Evolutionary conservation across 2,888 invertebrate genomes (phyloP).

Genomic region (Tachina grossa): DNA sequence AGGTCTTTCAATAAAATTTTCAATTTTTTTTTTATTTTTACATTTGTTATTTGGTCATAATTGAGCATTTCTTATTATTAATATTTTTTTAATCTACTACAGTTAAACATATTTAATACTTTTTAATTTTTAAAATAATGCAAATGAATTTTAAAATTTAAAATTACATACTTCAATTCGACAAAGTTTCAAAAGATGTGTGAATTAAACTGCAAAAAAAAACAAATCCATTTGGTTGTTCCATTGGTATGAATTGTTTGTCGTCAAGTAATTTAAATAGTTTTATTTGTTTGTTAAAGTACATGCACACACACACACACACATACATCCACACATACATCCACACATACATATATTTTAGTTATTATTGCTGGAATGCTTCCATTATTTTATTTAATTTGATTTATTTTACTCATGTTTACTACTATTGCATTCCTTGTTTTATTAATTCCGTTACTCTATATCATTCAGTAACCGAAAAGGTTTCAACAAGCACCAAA

Average conservation of each 20-base stretch:
- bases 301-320: background rate
- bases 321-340: background rate
- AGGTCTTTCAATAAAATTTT: too few relatives aligned
- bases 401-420: constrained; percentile 65
- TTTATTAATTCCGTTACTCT: constrained; percentile 19
- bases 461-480: background rate
- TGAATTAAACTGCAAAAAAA: background rate
- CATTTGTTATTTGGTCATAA: too few relatives aligned
- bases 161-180: background rate
- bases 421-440: constrained; percentile 41
- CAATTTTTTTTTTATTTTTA: too few relatives aligned
- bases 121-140: background rate
- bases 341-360: background rate
- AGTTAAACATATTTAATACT: background rate
- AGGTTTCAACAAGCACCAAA: too few relatives aligned
- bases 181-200: background rate
- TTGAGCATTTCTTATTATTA: background rate
- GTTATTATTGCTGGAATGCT: constrained; percentile 36
- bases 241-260: constrained; percentile 28
- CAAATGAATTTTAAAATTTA: constrained; percentile 1
- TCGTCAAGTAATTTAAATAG: constrained; percentile 9
- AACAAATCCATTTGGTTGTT: background rate
- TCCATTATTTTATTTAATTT: constrained; percentile 64
- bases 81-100: background rate
- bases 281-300: background rate